These are phyloP conservation scores for Bothrops jararaca DNA, from an alignment of 2,113 vertebrate species.

Conservation along the genomic window DNA sequence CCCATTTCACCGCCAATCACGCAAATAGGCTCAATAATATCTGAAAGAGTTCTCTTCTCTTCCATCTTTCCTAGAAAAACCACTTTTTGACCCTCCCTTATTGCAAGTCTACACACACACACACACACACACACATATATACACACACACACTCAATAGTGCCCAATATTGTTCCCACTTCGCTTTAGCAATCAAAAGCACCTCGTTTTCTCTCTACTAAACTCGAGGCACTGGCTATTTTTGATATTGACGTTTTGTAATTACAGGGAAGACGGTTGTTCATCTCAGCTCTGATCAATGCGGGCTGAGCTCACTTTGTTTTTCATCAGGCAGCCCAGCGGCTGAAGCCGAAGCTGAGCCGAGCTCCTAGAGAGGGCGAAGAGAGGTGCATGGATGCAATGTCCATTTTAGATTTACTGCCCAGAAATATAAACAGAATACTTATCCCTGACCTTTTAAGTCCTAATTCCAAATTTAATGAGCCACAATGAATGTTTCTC, in stretches of 20 bases:
- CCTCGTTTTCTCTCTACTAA: conserved; percentile 25
- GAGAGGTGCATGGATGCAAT: conserved; percentile 50
- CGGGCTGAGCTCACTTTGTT: conserved; percentile 51
- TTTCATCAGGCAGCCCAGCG: conserved; percentile 50
- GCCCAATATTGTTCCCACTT: conserved; percentile 55
- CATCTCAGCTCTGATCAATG: conserved; percentile 68
- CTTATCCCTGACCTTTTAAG: conserved; percentile 75
- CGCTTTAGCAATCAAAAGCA: conserved; percentile 22
- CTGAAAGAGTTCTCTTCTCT: conserved; percentile 43
- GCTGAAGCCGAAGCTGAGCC: no score
- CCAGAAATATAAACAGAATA: conserved; percentile 70
- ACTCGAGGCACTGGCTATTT: conserved; percentile 46
- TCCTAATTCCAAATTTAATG: conserved; percentile 73
- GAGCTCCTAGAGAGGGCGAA: conserved; percentile 24
- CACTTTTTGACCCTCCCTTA: conserved; percentile 31
- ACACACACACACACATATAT: conserved; percentile 2
- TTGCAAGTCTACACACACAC: conserved; percentile 41
- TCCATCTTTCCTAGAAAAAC: conserved; percentile 48
- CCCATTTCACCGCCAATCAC: conserved; percentile 47
- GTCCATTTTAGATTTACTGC: conserved; percentile 63
- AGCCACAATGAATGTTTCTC: conserved; percentile 68
- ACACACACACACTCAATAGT: background rate
- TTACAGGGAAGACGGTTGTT: conserved; percentile 68
- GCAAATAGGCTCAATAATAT: conserved; percentile 53
- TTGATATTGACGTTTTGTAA: conserved; percentile 69